phyloP scores from a whole-genome alignment of 2,797 vertebrate species.

The Spinus olivaceus region DNA sequence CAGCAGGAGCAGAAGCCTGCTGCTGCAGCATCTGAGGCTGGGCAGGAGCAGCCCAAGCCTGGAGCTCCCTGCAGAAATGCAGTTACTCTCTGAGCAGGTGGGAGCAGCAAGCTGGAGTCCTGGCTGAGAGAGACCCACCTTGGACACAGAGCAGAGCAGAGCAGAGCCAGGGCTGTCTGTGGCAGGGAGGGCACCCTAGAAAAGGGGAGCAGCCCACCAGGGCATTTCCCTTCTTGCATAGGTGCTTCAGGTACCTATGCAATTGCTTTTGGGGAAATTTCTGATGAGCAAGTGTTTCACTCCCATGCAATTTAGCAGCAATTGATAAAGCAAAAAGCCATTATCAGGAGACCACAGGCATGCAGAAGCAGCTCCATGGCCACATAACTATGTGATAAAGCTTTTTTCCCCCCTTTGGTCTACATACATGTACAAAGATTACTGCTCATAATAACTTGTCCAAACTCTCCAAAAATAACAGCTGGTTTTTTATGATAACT shows the following conservation, averaged over 20 bases:
- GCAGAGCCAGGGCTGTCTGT: neutral
- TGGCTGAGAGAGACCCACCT: rapidly evolving
- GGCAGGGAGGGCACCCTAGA: rapidly evolving
- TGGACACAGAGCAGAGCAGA: neutral
- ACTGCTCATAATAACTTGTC: neutral
- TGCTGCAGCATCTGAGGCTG: rapidly evolving
- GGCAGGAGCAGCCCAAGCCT: neutral
- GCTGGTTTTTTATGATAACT: neutral
- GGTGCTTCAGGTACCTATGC: rapidly evolving
- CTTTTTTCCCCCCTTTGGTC: rapidly evolving
- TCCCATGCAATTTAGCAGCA: neutral
- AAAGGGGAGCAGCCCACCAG: neutral
- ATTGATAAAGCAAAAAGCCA: neutral
- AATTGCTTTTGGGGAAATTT: neutral
- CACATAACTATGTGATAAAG: neutral
- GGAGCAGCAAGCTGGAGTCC: rapidly evolving
- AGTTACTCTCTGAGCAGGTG: neutral
- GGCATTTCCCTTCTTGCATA: neutral
- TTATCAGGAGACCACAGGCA: neutral
- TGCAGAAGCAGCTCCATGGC: rapidly evolving
- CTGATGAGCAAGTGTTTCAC: neutral
- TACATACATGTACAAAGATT: neutral
- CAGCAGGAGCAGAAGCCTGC: neutral
- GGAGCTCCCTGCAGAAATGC: neutral
- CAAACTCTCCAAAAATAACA: neutral